These are phyloP conservation scores for Hippopotamus amphibius DNA, from an alignment of 2,113 vertebrate species.

Conservation along the genomic window DNA sequence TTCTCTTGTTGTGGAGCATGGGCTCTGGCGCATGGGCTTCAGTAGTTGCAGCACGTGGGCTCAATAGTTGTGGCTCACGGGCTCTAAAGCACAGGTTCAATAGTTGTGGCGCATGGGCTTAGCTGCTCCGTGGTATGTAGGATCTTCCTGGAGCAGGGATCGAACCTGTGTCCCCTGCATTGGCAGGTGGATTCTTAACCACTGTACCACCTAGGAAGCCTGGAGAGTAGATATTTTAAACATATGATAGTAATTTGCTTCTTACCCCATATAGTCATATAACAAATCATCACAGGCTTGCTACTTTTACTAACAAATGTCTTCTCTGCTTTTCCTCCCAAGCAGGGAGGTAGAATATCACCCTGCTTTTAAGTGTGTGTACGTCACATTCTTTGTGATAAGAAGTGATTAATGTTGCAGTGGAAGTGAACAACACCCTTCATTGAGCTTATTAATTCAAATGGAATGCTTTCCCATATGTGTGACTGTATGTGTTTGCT, in stretches of 20 bases:
- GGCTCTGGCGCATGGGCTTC: no score
- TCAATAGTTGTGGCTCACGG: no score
- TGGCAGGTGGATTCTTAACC: no score
- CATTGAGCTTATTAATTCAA: slow-evolving; percentile 72
- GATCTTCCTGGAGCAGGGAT: no score
- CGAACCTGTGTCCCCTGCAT: no score
- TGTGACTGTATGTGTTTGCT: slow-evolving; percentile 51
- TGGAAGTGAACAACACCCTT: slow-evolving; percentile 58
- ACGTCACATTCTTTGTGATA: slow-evolving; percentile 41
- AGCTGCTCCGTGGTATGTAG: no score
- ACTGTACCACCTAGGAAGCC: no score
- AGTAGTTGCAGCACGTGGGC: no score
- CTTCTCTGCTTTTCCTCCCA: slow-evolving; percentile 70
- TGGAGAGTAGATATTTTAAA: slow-evolving; percentile 11
- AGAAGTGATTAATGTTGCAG: slow-evolving; percentile 50
- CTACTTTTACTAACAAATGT: slow-evolving; percentile 55
- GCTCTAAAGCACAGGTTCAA: no score
- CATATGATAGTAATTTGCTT: slow-evolving; percentile 30
- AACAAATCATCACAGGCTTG: background rate
- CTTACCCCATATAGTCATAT: background rate
- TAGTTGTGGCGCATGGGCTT: no score
- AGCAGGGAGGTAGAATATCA: background rate
- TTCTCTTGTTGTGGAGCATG: no score
- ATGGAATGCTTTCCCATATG: slow-evolving; percentile 66
- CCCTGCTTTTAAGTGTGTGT: background rate